These are phyloP conservation scores for Gavialis gangeticus DNA, from an alignment of 2,113 vertebrate genomes.

Conservation along the genomic window DNA sequence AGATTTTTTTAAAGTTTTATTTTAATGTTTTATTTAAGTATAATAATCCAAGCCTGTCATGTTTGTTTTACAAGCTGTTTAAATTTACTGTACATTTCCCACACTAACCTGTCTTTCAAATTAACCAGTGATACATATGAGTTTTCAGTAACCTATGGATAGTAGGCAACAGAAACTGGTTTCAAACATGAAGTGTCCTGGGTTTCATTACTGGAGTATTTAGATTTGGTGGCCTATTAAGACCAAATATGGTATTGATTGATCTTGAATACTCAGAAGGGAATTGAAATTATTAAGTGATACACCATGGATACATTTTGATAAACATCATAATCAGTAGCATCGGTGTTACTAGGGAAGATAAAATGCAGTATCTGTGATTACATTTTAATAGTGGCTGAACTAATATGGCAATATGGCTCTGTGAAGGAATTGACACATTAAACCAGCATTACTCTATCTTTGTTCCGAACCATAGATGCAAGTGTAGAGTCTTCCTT, in stretches of 20 bases:
- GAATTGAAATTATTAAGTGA: neutral
- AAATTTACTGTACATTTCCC: neutral
- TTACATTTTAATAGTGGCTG: neutral
- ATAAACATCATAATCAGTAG: neutral
- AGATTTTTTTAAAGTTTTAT: neutral
- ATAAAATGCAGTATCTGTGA: neutral
- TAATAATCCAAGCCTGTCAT: rapidly evolving
- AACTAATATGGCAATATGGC: neutral
- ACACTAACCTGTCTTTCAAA: neutral
- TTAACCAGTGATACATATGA: neutral
- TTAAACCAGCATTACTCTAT: neutral
- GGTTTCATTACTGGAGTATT: slow-evolving; percentile 6
- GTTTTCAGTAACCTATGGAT: neutral
- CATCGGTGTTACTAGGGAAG: neutral
- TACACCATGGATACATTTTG: neutral
- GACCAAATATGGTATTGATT: neutral
- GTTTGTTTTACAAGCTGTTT: neutral
- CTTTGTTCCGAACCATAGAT: neutral
- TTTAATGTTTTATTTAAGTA: neutral
- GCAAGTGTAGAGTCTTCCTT: neutral
- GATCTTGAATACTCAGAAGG: neutral
- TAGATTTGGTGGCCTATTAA: neutral
- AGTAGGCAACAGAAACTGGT: neutral
- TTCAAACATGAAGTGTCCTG: neutral
- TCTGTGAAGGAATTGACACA: neutral